Base-by-base conservation (phyloP, 1,140 invertebrate species). In the Drosophila punjabiensis region DNA sequence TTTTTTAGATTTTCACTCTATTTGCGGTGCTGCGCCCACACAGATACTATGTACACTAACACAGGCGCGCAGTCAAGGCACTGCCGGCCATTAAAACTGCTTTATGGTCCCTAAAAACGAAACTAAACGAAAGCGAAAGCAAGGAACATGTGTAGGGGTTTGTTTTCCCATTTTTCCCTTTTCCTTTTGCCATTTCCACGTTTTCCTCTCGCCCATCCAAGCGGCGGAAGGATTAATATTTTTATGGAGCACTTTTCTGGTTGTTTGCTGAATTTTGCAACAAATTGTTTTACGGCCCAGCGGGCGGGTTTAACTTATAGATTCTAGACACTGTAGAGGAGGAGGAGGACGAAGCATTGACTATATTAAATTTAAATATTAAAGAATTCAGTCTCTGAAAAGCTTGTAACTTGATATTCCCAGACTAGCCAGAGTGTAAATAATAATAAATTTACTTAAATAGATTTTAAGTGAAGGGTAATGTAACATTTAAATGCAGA, bases 1-100 rank as follows among this genome's bases (percentile, higher is more conserved):
- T 79, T 80, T 87, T 84, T 77, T 88, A 85, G 86, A 90, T 89
- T 89, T 90, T 90, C 85, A 88, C 81, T 89, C 82, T 73, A 89
- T 90, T 89, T 90, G 86, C 75, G 66, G 81, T 69, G 73, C 60
- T 59, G 52, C 65, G 65, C 65, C 76, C 76, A 79, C 76, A 70
- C 74, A 77, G 20, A 50, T 24, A 41, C 73, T 35, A 14, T 18
- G 11, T 3, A 37, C 39, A 70, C 32, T 16, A 9, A 53, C 37
- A 39, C 81, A 50, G 41, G 56, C 68, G 18, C 24, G 61, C 43
- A 66, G 55, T 68, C 58, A 67, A 63, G 56, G 59, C 47, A 55
- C 58, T 61, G 74, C 35, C 35, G 63, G 61, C 58, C 85, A 86
- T 91, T 90, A 91, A 90, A 91, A 77, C 66, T 66, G 69, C 69